phyloP scores from a whole-genome alignment of 2,888 invertebrate species.

The Pseudococcus viburni region DNA sequence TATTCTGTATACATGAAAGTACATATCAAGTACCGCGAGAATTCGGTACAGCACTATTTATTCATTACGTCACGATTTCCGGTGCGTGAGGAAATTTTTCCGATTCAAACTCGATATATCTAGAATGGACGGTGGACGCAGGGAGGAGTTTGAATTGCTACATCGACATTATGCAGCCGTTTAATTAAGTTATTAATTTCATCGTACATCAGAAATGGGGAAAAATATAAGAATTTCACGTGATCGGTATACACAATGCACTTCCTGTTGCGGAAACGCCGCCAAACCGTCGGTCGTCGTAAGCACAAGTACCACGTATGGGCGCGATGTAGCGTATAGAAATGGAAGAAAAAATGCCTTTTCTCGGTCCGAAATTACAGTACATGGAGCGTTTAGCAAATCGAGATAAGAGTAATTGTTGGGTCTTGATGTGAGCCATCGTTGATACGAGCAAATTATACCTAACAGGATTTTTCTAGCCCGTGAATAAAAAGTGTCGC shows the following conservation, averaged over 20 bases:
- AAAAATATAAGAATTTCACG: slow-evolving; percentile 7
- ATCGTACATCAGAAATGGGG: neutral
- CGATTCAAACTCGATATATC: slow-evolving; percentile 14
- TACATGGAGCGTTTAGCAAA: neutral
- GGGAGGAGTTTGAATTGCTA: neutral
- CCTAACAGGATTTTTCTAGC: neutral
- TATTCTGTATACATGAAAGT: neutral
- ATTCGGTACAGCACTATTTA: neutral
- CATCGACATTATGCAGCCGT: slow-evolving; percentile 14
- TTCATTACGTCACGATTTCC: slow-evolving; percentile 14
- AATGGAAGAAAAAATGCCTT: neutral
- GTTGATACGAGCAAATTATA: slow-evolving; percentile 1
- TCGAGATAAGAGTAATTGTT: slow-evolving; percentile 14
- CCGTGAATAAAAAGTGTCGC: neutral
- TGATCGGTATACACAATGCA: slow-evolving; percentile 7
- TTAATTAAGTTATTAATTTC: slow-evolving; percentile 14
- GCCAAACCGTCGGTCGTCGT: neutral
- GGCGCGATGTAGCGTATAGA: slow-evolving; percentile 14
- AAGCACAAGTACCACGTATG: neutral
- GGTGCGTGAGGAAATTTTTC: slow-evolving; percentile 7
- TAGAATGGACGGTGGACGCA: neutral
- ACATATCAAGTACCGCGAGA: neutral
- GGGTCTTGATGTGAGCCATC: neutral
- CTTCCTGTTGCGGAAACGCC: slow-evolving; percentile 7
- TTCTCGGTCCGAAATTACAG: neutral